phyloP scores from a whole-genome alignment of 2,113 vertebrate species.

The Lathamus discolor region DNA sequence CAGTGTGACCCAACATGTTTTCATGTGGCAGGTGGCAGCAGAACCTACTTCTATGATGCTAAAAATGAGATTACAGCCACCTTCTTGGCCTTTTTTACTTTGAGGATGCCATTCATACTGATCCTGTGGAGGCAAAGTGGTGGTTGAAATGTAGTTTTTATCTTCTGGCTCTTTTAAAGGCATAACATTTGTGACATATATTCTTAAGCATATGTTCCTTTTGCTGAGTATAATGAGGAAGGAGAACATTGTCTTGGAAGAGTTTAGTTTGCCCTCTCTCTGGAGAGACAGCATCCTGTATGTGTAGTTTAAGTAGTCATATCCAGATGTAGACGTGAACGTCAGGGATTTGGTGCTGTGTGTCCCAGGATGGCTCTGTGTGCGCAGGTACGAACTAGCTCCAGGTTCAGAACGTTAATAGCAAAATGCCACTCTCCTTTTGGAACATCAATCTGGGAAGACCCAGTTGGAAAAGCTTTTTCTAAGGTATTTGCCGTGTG shows the following conservation, averaged over 20 bases:
- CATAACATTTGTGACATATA: background rate
- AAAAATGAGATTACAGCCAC: background rate
- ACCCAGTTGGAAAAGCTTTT: background rate
- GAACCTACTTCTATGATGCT: background rate
- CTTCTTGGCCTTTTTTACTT: background rate
- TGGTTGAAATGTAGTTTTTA: background rate
- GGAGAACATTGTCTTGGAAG: background rate
- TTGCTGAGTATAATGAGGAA: background rate
- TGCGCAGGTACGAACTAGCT: accelerated
- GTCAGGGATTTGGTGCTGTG: background rate
- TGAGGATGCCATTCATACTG: background rate
- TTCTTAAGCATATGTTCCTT: background rate
- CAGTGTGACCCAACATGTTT: background rate
- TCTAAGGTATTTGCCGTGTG: background rate
- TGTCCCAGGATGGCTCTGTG: background rate
- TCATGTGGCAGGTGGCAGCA: background rate
- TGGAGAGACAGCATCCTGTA: background rate
- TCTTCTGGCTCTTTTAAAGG: background rate
- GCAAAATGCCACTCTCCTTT: background rate
- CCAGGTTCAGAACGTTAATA: background rate
- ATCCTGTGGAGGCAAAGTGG: background rate
- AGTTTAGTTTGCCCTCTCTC: background rate
- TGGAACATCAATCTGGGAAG: background rate
- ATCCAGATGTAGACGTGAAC: background rate
- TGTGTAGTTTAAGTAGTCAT: background rate